Evolutionary conservation across 2,113 vertebrate species (phyloP).

Genomic region (Synodontis membranacea): DNA sequence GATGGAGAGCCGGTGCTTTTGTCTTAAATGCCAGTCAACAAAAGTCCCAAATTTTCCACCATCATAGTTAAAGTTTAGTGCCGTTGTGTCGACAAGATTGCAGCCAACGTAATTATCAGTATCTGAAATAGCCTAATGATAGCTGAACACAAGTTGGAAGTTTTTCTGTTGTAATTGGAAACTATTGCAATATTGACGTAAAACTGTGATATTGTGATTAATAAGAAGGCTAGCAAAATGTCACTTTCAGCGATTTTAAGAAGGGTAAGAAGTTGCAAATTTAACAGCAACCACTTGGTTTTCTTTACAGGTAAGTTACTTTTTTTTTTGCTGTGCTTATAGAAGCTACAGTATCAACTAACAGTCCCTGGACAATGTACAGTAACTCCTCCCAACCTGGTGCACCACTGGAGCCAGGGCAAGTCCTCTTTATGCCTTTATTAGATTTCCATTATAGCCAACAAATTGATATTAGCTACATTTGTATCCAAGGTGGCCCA

Average conservation of each 20-base stretch:
- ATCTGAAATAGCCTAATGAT: background rate
- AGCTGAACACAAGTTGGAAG: background rate
- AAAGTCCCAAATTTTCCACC: background rate
- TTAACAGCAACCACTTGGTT: background rate
- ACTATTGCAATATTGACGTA: background rate
- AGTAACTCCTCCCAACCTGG: background rate
- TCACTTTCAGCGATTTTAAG: background rate
- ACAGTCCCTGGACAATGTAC: background rate
- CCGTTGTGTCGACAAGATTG: background rate
- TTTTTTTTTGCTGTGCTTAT: background rate
- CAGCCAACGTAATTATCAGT: background rate
- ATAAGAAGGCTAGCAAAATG: background rate
- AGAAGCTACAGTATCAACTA: background rate
- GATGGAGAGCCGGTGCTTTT: background rate
- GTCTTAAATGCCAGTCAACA: background rate
- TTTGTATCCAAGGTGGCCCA: background rate
- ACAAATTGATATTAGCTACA: background rate
- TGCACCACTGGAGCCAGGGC: background rate
- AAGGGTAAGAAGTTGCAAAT: background rate
- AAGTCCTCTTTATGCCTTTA: background rate
- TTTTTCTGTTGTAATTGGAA: background rate
- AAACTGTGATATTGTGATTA: background rate
- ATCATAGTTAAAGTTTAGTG: background rate
- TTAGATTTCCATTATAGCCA: background rate
- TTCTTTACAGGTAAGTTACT: background rate